phyloP scores from a whole-genome alignment of 2,888 invertebrate genomes.

The Fragum whitleyi region DNA sequence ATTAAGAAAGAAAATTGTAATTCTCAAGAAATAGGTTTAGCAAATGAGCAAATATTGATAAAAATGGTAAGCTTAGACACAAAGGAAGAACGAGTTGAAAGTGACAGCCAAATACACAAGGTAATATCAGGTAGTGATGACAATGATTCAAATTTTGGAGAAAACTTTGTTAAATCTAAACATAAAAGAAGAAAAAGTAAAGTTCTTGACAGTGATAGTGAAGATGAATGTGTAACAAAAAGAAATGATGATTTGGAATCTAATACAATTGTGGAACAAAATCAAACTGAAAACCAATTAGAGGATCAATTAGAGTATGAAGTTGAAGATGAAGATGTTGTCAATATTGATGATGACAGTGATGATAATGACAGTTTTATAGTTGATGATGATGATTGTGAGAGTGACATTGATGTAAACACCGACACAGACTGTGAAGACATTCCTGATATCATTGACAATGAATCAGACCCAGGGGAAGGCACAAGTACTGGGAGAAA shows the following conservation, averaged over 20 bases:
- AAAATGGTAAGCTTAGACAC: neutral
- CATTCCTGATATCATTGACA: neutral
- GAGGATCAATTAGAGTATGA: neutral
- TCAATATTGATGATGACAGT: constrained; percentile 9
- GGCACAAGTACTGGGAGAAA: neutral
- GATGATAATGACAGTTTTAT: constrained; percentile 13
- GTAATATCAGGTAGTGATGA: neutral
- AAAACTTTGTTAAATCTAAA: neutral
- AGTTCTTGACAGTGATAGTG: constrained; percentile 33
- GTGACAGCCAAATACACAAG: no score
- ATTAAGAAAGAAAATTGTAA: no score
- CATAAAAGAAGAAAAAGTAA: neutral
- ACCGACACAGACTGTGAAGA: neutral
- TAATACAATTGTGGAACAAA: neutral
- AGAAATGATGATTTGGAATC: neutral
- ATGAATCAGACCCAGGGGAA: neutral
- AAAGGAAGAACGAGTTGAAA: neutral
- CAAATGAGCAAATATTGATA: no score
- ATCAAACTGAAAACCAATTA: neutral
- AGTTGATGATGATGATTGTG: constrained; percentile 18
- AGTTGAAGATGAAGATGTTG: neutral
- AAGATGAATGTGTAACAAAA: constrained; percentile 22
- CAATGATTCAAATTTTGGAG: neutral
- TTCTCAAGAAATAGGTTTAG: no score
- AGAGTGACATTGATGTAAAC: neutral